Conservation (phyloP, 1,140 invertebrate genomes). For the Ips nitidus region DNA sequence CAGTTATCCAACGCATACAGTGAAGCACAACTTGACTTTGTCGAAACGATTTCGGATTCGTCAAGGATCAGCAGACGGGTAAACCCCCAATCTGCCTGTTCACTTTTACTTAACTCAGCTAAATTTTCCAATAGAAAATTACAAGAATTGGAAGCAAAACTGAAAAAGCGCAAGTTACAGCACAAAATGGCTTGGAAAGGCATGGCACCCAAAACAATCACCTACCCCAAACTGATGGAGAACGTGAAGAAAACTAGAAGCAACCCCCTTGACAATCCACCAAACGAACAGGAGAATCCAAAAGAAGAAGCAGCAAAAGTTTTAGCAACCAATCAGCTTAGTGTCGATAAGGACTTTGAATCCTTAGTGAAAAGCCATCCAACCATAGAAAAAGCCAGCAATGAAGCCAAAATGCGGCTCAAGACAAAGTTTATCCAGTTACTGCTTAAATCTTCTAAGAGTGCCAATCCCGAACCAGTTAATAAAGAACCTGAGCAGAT, state of each 20-base stretch:
- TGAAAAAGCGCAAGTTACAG: too few species aligned
- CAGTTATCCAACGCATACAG: slow-evolving; percentile 33
- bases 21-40: slow-evolving; percentile 22
- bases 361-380: slow-evolving; percentile 17
- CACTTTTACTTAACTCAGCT: too few species aligned
- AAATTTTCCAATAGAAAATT: too few species aligned
- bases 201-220: slow-evolving; percentile 11
- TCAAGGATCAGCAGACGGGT: slow-evolving; percentile 6
- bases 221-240: slow-evolving; percentile 7
- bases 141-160: too few species aligned
- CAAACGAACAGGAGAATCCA: background rate
- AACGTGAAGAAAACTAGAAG: slow-evolving; percentile 1
- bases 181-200: too few species aligned
- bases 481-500: slow-evolving; percentile 4
- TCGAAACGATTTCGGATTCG: slow-evolving; percentile 15
- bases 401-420: slow-evolving; percentile 24
- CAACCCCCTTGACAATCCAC: too few species aligned
- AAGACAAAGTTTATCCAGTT: slow-evolving; percentile 29
- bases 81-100: too few species aligned
- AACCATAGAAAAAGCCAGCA: slow-evolving; percentile 20
- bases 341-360: background rate
- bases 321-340: background rate
- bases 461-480: background rate
- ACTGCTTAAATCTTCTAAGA: slow-evolving; percentile 16
- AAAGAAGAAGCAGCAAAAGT: background rate